Base-by-base conservation (phyloP, 1,140 invertebrate species). In the Drosophila virilis region DNA sequence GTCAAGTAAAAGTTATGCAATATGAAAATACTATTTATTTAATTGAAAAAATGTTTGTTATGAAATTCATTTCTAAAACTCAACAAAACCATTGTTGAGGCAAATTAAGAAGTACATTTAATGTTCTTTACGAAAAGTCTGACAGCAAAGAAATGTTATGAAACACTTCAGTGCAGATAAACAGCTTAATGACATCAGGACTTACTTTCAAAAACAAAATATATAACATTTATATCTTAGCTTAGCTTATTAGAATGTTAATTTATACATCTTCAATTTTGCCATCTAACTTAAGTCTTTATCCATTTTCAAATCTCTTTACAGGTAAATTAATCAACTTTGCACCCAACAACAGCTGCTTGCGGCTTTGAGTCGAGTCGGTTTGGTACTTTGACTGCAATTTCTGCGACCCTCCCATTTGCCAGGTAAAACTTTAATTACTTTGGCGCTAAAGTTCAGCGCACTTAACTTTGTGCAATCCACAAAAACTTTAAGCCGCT, bases 341-440 rank as follows among this genome's bases (percentile, higher is more conserved):
- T 38, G 8, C 48, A 35, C n/a, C 38, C n/a, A 28, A n/a, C 12
- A 35, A 22, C 43, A 50, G n/a, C 52, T 35, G 54, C 13, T 58
- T 35, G 32, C 33, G 74, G 57, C 17, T 17, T 45, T 54, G 33
- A 59, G 40, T 35, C 43, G 69, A 28, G 46, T 48, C 17, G 64
- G 66, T 75, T 61, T 80, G 65, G 77, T 61, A 82, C 74, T 78
- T 77, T 48, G 73, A 46, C 22, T 45, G 33, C 32, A 13, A 13
- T 28, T 62, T 43, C n/a, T 55, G 58, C 43, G 65, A 45, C 32
- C 32, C 6, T 52, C 37, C 9, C 17, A 42, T 45, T 43, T 9
- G 9, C 22, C n/a, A 35, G 57, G 50, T 68, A 69, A 79, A 86
- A 88, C 72, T 88, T 88, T 88, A 86, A 86, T 86, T 86, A 86